Base-by-base conservation (phyloP, 2,888 invertebrate genomes). In the Phymatocera aterrima region DNA sequence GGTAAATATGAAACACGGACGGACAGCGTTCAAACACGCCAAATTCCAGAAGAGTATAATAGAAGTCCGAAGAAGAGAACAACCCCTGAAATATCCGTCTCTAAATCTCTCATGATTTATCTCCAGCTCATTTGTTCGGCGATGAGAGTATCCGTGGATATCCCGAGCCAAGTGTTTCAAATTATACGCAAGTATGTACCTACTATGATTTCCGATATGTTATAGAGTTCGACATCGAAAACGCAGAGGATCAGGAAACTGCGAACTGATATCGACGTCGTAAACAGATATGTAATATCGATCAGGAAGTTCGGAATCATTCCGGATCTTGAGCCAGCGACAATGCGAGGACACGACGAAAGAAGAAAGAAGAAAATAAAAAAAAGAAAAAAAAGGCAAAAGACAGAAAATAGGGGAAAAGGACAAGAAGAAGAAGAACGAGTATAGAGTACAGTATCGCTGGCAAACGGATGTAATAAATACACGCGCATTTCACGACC, bases 391-490 rank as follows among this genome's bases (percentile, higher is more conserved):
- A n/a, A n/a, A n/a, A n/a, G n/a, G n/a, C n/a, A n/a, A n/a, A n/a
- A n/a, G n/a, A n/a, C n/a, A n/a, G n/a, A n/a, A n/a, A n/a, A n/a
- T n/a, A n/a, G 54, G 18, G 54, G 18, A 54, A 54, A 8, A 18
- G 54, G 18, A 51, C 8, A 12, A 18, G 51, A 12, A 43, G 43
- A n/a, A 51, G 1, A 8, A n/a, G 18, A 6, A 54, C 6, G 6
- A 18, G n/a, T 6, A 54, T 54, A 54, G 18, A 43, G 24, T 12
- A 46, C 1, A 12, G 43, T 65, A 21, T 43, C 24, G 24, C 51
- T 51, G 51, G 72, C 75, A n/a, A 54, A 57, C 75, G 75, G 60
- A 75, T 57, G 75, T 40, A 57, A 57, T 75, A 75, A 75, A 75
- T 75, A 57, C 72, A 51, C 6, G 57, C 75, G 72, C 75, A 40